Evolutionary conservation across 2,113 vertebrate genomes (phyloP).

Genomic region (Zosterops hypoxanthus): DNA sequence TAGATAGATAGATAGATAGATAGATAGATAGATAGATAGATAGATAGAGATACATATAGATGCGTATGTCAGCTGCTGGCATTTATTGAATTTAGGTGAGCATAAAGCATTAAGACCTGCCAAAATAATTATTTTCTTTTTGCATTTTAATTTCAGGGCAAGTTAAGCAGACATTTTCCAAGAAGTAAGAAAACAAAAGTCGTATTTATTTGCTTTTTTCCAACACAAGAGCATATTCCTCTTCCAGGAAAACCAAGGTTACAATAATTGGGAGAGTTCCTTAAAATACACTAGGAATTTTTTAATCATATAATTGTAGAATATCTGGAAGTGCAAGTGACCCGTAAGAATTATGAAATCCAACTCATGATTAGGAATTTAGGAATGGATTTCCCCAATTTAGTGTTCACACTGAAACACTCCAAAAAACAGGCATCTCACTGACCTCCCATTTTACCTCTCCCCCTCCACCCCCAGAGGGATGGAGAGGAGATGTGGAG

Average conservation of each 20-base stretch:
- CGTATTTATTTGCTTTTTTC: not conserved
- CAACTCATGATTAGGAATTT: not conserved
- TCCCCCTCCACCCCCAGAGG: rapidly evolving
- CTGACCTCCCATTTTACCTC: no score
- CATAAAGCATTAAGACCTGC: not conserved
- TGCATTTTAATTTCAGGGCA: not conserved
- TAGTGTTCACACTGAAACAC: rapidly evolving
- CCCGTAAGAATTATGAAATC: not conserved
- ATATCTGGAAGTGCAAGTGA: not conserved
- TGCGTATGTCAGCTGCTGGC: not conserved
- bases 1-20: no score
- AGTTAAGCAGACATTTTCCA: not conserved
- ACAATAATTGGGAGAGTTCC: rapidly evolving
- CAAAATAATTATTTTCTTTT: not conserved
- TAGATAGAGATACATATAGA: not conserved
- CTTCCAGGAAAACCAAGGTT: not conserved
- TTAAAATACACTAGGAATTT: not conserved
- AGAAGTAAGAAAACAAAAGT: not conserved
- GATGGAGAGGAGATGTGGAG: not conserved
- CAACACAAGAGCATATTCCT: not conserved
- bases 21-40: not conserved
- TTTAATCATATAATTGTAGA: no score
- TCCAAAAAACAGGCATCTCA: not conserved
- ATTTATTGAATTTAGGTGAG: not conserved
- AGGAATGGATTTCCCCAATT: not conserved